Percentiles rank a stretch among this genome's conserved stretches.
phyloP scores from a whole-genome alignment of 1,140 invertebrate species.

The Leptonema lineaticorne region DNA sequence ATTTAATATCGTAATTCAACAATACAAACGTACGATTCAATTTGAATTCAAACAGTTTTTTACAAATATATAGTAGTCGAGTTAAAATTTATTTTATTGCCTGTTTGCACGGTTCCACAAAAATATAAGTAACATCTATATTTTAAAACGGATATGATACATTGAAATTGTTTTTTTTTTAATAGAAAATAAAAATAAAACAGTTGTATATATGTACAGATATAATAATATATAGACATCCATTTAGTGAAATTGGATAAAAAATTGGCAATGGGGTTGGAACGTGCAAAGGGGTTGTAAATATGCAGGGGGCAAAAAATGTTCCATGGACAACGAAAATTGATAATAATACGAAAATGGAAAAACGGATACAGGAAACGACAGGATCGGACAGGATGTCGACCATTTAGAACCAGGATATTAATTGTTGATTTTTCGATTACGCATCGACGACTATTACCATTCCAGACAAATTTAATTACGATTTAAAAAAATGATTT shows the following conservation, averaged over 20 bases:
- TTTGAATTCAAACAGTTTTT: neutral
- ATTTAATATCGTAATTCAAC: no score
- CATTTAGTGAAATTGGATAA: slow-evolving; percentile 38
- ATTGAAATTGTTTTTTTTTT: neutral
- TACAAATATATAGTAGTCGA: neutral
- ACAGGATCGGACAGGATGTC: slow-evolving; percentile 34
- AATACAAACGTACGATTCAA: neutral
- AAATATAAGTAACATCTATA: neutral
- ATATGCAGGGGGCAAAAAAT: slow-evolving; percentile 12
- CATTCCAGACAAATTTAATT: neutral
- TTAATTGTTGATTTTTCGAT: slow-evolving; percentile 38
- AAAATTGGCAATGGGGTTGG: slow-evolving; percentile 38
- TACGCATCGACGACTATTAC: slow-evolving; percentile 8
- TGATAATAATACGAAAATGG: slow-evolving; percentile 35
- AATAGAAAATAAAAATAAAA: neutral
- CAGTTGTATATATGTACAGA: neutral
- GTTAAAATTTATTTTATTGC: neutral
- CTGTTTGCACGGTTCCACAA: neutral
- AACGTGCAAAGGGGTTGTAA: slow-evolving; percentile 1
- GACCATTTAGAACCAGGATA: slow-evolving; percentile 36
- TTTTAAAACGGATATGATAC: neutral
- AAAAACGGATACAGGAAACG: slow-evolving; percentile 14
- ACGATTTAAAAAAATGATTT: neutral
- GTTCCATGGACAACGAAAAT: slow-evolving; percentile 36
- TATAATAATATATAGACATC: slow-evolving; percentile 8